phyloP scores from a whole-genome alignment of 2,888 invertebrate genomes.

The Cephus rjabovi region DNA sequence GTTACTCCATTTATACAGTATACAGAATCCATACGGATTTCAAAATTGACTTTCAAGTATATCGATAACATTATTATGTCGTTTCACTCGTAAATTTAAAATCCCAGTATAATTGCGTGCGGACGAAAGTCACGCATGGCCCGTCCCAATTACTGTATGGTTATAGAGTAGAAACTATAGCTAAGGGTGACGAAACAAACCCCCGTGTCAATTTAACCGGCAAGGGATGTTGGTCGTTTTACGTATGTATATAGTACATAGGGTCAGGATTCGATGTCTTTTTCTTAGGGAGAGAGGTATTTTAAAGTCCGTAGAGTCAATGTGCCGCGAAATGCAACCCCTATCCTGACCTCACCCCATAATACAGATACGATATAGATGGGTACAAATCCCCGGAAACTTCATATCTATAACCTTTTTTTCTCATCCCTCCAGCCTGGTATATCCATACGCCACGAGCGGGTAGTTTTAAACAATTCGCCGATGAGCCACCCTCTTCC shows the following conservation, averaged over 20 bases:
- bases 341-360: slow-evolving; percentile 14
- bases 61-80: background rate
- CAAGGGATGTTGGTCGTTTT: background rate
- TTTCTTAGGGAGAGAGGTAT: slow-evolving; percentile 30
- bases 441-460: slow-evolving; percentile 19
- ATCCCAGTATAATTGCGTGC: background rate
- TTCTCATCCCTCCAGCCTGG: slow-evolving; percentile 10
- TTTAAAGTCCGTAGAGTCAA: slow-evolving; percentile 60
- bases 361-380: slow-evolving; percentile 53
- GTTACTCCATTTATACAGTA: background rate
- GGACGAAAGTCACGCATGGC: background rate
- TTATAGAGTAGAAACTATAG: background rate
- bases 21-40: background rate
- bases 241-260: slow-evolving; percentile 12
- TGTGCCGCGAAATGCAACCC: slow-evolving; percentile 59
- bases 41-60: background rate
- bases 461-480: slow-evolving; percentile 48
- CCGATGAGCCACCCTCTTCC: slow-evolving; percentile 26
- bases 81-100: background rate
- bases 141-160: background rate
- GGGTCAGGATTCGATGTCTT: slow-evolving; percentile 38
- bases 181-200: background rate
- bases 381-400: slow-evolving; percentile 55
- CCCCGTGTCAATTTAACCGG: background rate
- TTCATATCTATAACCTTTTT: slow-evolving; percentile 53